Evolutionary conservation across 2,888 invertebrate species (phyloP).

Genomic region (Nomada flava): DNA sequence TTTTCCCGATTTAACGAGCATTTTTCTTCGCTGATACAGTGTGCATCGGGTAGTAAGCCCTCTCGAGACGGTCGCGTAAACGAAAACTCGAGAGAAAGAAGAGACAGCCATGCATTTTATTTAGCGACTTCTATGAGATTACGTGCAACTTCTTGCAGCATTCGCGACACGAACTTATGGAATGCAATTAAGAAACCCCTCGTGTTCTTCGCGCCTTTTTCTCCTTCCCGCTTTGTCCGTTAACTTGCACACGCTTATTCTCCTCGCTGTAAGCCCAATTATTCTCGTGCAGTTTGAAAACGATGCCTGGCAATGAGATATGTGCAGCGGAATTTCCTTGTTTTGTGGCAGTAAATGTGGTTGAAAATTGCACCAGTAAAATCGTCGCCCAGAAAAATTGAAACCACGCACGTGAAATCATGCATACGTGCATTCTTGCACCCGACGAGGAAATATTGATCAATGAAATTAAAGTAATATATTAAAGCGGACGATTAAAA

Average conservation of each 20-base stretch:
- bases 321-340: background rate
- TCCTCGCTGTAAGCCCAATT: background rate
- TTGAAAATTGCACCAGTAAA: too few species aligned
- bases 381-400: too few species aligned
- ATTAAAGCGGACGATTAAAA: too few species aligned
- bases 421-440: too few species aligned
- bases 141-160: slow-evolving; percentile 22
- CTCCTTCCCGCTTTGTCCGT: background rate
- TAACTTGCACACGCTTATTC: background rate
- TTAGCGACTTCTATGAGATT: slow-evolving; percentile 35
- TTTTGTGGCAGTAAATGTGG: background rate
- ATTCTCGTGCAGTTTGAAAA: background rate
- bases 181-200: slow-evolving; percentile 34
- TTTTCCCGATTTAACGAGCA: slow-evolving; percentile 33
- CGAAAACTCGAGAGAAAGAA: background rate
- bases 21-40: slow-evolving; percentile 24
- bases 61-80: background rate
- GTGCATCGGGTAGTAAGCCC: slow-evolving; percentile 18
- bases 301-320: background rate
- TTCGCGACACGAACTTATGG: slow-evolving; percentile 29
- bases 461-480: too few species aligned
- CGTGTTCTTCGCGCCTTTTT: background rate
- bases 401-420: too few species aligned
- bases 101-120: slow-evolving; percentile 27
- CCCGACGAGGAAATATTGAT: too few species aligned